These are phyloP conservation scores for Pseudochaenichthys georgianus DNA, from an alignment of 2,797 vertebrate species.

Conservation along the genomic window DNA sequence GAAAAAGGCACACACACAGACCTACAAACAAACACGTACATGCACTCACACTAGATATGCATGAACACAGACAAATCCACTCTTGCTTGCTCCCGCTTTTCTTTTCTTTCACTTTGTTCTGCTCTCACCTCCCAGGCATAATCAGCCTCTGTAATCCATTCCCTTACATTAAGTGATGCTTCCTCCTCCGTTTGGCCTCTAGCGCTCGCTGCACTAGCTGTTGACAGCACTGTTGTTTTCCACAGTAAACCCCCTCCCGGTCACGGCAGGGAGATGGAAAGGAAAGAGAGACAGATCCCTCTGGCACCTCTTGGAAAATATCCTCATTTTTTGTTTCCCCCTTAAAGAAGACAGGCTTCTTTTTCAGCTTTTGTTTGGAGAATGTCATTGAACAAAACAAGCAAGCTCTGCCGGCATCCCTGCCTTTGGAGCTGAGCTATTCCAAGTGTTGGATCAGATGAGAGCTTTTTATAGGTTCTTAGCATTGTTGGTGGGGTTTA, in stretches of 20 bases:
- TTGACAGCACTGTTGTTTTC: slow-evolving; percentile 75
- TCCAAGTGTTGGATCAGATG: slow-evolving; percentile 59
- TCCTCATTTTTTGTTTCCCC: slow-evolving; percentile 72
- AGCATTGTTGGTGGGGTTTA: slow-evolving; percentile 27
- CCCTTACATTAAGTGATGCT: slow-evolving; percentile 79
- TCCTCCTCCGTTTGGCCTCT: slow-evolving; percentile 70
- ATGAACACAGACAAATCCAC: slow-evolving; percentile 45
- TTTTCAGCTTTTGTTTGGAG: slow-evolving; percentile 75
- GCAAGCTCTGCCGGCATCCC: slow-evolving; percentile 54
- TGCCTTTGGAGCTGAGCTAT: slow-evolving; percentile 65
- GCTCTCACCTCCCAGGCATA: slow-evolving; percentile 77
- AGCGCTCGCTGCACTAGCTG: slow-evolving; percentile 70
- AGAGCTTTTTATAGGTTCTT: slow-evolving; percentile 48
- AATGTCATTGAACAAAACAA: slow-evolving; percentile 75
- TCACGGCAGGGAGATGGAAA: slow-evolving; percentile 70
- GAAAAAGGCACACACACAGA: neutral
- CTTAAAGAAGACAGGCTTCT: slow-evolving; percentile 71
- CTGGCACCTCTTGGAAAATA: slow-evolving; percentile 74
- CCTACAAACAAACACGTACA: slow-evolving; percentile 1
- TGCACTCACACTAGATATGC: slow-evolving; percentile 15
- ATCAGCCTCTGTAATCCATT: slow-evolving; percentile 82
- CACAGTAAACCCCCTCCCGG: slow-evolving; percentile 65
- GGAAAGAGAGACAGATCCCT: slow-evolving; percentile 71
- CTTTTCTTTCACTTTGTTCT: slow-evolving; percentile 64
- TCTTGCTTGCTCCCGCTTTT: slow-evolving; percentile 46